Percentiles rank a stretch among this genome's conserved stretches.
These are phyloP conservation scores for Scalopus aquaticus DNA, from an alignment of 2,113 vertebrate species.

Conservation along the genomic window DNA sequence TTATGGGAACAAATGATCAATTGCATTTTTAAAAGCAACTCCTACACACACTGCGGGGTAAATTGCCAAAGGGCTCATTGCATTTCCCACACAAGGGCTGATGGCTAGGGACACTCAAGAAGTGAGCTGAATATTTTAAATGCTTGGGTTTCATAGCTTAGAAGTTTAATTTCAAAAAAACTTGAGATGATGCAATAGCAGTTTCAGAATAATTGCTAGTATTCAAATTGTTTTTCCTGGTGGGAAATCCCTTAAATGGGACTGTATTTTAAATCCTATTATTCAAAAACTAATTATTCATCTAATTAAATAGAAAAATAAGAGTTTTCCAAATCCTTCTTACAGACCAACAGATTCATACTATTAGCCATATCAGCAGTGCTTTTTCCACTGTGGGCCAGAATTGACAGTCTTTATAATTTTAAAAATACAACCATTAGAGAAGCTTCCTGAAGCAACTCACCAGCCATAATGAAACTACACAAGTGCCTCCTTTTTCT, in stretches of 20 bases:
- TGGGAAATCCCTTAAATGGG: neutral
- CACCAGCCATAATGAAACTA: neutral
- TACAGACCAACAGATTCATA: neutral
- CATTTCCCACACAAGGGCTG: neutral
- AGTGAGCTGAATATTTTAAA: conserved; percentile 1
- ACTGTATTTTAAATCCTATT: conserved; percentile 4
- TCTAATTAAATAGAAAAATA: conserved; percentile 32
- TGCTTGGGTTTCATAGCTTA: neutral
- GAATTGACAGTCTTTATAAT: neutral
- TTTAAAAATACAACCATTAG: neutral
- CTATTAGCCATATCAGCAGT: neutral
- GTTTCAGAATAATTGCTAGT: conserved; percentile 21
- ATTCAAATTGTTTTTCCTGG: neutral
- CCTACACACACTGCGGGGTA: neutral
- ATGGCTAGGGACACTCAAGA: neutral
- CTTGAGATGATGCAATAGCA: neutral
- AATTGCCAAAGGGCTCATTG: neutral
- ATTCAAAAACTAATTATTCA: conserved; percentile 5
- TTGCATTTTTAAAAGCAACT: conserved; percentile 38
- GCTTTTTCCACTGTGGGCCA: neutral
- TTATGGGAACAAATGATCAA: conserved; percentile 23
- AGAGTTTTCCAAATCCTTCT: conserved; percentile 39
- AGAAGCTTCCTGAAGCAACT: neutral
- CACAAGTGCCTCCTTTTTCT: neutral
- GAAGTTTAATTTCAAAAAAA: neutral